phyloP scores from a whole-genome alignment of 2,888 invertebrate genomes.

The Selenia dentaria region DNA sequence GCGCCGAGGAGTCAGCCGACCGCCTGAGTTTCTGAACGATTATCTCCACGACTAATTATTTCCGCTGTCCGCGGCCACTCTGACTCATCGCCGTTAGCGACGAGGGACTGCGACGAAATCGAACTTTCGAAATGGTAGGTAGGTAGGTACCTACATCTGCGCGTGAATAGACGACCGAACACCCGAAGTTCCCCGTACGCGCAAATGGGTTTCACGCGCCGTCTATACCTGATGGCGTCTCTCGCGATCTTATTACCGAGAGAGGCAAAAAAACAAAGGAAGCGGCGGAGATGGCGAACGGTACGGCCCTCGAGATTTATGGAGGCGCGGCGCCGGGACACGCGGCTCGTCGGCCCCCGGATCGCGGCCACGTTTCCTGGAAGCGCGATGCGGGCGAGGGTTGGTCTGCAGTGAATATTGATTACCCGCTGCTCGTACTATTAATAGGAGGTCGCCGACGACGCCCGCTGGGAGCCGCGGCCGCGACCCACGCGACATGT shows the following conservation, averaged over 20 bases:
- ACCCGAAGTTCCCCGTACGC: conserved; percentile 42
- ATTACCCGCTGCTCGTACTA: conserved; percentile 67
- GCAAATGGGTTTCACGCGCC: conserved; percentile 36
- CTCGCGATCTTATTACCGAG: conserved; percentile 75
- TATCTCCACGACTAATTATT: conserved; percentile 67
- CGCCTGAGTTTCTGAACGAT: conserved; percentile 50
- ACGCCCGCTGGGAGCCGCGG: conserved; percentile 43
- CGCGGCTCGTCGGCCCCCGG: conserved; percentile 53
- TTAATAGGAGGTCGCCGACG: conserved; percentile 63
- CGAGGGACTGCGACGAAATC: conserved; percentile 25
- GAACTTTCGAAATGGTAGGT: conserved; percentile 40
- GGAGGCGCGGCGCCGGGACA: conserved; percentile 72
- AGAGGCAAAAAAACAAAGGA: conserved; percentile 66
- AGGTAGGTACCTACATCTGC: conserved; percentile 53
- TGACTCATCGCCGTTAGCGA: conserved; percentile 32
- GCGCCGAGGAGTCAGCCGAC: conserved; percentile 29
- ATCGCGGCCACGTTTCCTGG: conserved; percentile 62
- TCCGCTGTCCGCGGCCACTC: conserved; percentile 53
- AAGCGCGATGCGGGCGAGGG: conserved; percentile 69
- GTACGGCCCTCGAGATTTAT: conserved; percentile 67
- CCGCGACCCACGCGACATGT: conserved; percentile 46
- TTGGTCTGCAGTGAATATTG: conserved; percentile 71
- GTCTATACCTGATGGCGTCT: conserved; percentile 74
- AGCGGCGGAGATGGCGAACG: conserved; percentile 50
- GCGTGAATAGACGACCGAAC: conserved; percentile 51